These are phyloP conservation scores for Acanthurus leucopareius DNA, from an alignment of 2,797 vertebrate genomes.

Conservation along the genomic window DNA sequence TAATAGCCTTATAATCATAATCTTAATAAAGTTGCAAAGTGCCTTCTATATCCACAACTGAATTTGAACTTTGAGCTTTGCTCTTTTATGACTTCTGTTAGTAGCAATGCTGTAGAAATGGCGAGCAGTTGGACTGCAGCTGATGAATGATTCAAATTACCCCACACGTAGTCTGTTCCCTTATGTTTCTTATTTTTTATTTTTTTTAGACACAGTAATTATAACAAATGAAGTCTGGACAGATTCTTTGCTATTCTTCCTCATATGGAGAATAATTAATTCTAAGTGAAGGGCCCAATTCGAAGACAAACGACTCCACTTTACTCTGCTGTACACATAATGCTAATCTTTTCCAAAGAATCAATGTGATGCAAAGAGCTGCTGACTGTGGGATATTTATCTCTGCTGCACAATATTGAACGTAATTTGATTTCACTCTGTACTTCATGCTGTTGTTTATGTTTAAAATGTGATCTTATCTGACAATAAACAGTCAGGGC, in stretches of 20 bases:
- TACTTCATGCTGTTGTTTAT: conserved; percentile 61
- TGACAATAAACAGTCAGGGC: conserved; percentile 55
- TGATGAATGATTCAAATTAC: conserved; percentile 78
- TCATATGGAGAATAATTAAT: conserved; percentile 73
- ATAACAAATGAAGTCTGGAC: conserved; percentile 77
- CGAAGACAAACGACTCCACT: conserved; percentile 75
- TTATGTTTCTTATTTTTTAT: conserved; percentile 13
- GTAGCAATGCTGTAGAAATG: too few species aligned
- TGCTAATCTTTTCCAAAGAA: conserved; percentile 75
- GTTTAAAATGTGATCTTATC: conserved; percentile 68
- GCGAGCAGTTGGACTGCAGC: conserved; percentile 41
- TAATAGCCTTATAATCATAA: background rate
- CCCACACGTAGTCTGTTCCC: conserved; percentile 61
- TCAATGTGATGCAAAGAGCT: conserved; percentile 77
- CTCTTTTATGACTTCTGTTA: conserved; percentile 11
- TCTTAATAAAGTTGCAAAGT: conserved; percentile 6
- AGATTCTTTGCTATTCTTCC: conserved; percentile 58
- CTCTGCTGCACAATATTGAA: conserved; percentile 58
- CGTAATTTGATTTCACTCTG: conserved; percentile 65
- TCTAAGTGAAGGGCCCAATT: conserved; percentile 65
- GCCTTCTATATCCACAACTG: background rate
- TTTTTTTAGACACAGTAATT: conserved; percentile 67
- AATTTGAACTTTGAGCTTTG: conserved; percentile 4
- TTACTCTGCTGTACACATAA: conserved; percentile 66
- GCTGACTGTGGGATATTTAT: conserved; percentile 77